These are phyloP conservation scores for Drosophila lacteicornis DNA, from an alignment of 1,140 invertebrate species.

Conservation along the genomic window DNA sequence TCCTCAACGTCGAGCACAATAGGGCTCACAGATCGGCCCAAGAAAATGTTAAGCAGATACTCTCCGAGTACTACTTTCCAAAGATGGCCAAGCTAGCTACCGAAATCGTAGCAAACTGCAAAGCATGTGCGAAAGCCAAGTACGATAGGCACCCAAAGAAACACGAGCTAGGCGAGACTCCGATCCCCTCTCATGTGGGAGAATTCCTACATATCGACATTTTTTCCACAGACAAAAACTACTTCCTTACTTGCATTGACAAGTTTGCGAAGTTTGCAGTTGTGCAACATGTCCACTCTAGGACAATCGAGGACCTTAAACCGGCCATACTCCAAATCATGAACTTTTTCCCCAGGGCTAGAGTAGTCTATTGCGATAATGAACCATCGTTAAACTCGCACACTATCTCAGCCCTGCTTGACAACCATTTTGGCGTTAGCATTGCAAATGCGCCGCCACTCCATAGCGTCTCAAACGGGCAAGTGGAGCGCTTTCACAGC, in stretches of 20 bases:
- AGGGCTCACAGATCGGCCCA: constrained; percentile 24
- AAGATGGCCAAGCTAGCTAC: constrained; percentile 26
- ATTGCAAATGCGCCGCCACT: neutral
- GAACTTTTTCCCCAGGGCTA: no score
- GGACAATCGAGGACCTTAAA: no score
- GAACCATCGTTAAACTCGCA: neutral
- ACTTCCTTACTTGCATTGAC: neutral
- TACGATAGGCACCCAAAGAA: constrained; percentile 15
- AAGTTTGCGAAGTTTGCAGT: neutral
- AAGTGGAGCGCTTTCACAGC: constrained; percentile 15
- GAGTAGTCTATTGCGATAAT: no score
- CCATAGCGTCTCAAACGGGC: constrained; percentile 9
- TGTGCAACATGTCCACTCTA: neutral
- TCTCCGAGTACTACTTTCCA: constrained; percentile 25
- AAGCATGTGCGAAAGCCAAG: constrained; percentile 15
- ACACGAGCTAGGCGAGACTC: constrained; percentile 14
- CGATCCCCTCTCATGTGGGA: constrained; percentile 15
- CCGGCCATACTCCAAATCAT: no score
- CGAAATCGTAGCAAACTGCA: constrained; percentile 38
- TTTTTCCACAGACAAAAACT: neutral
- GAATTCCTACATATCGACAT: neutral
- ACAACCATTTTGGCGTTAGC: no score
- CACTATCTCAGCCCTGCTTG: no score
- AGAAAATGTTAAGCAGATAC: constrained; percentile 27
- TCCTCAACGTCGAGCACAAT: constrained; percentile 20